Conservation (phyloP, 1,140 invertebrate species). For the Drosophila lowei region DNA sequence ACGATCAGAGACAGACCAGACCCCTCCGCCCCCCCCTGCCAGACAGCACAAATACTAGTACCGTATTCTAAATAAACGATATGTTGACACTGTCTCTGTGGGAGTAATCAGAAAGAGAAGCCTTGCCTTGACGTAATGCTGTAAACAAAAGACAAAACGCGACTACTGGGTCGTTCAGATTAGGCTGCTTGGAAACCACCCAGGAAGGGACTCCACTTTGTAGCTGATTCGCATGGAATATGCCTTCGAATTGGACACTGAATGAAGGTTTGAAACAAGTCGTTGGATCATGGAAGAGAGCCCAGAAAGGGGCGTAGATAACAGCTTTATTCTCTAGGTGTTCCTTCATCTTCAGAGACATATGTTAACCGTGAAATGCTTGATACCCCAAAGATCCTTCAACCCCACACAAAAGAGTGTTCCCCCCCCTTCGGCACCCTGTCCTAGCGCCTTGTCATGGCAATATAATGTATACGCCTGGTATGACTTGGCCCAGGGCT, state of each 20-base stretch:
- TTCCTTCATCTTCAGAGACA: too few species aligned
- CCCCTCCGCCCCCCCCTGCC: neutral
- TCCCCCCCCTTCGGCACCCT: conserved; percentile 1
- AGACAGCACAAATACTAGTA: neutral
- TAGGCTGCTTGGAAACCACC: conserved; percentile 25
- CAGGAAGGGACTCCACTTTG: neutral
- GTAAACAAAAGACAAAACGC: conserved; percentile 49
- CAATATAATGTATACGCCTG: conserved; percentile 65
- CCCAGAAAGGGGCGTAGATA: too few species aligned
- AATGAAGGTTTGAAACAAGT: too few species aligned
- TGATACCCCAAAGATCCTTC: too few species aligned
- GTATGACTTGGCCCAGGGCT: conserved; percentile 45
- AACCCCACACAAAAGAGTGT: neutral
- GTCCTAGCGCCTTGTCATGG: conserved; percentile 21
- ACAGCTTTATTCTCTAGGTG: too few species aligned
- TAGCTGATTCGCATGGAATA: conserved; percentile 9
- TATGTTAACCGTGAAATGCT: too few species aligned
- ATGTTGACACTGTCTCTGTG: conserved; percentile 19
- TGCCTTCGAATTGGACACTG: neutral
- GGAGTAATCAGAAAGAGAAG: conserved; percentile 36
- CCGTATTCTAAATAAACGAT: conserved; percentile 54
- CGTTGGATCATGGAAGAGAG: too few species aligned
- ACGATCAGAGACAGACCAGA: neutral
- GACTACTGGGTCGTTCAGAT: conserved; percentile 61
- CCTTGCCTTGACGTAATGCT: conserved; percentile 47